Evolutionary conservation across 2,113 vertebrate genomes (phyloP), one percentile per base, ranked within the genome.

Genomic region (Grammomys surdaster): DNA sequence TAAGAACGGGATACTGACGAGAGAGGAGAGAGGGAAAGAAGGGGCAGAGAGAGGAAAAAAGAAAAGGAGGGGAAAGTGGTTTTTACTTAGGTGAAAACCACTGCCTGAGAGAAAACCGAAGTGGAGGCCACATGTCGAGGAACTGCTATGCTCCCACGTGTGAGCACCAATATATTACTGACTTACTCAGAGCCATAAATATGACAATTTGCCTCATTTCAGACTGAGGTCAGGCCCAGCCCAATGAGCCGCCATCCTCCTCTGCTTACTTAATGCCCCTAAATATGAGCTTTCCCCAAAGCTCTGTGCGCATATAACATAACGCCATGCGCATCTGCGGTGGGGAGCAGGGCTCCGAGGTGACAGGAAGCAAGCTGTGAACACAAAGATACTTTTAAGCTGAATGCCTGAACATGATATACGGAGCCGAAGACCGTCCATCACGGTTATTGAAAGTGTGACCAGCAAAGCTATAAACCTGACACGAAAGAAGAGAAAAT

Each of bases 161-260:
- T 97, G 98, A 96, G 98, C 89, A 65, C 97, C 98, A 97, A 98
- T 11, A 80, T 98, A 98, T 98, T 98, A 98, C 97, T 97, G 98
- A 98, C 97, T 98, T 96, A 97, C 93, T 95, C 96, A 87, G 98
- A 98, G 97, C 98, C 98, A 98, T 98, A 98, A 98, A 98, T 98
- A 98, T 98, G 98, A 98, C 98, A 98, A 95, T 96, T 93, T 98
- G 98, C 98, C 98, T 98, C 97, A 97, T 98, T 98, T 98, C 98
- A 97, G 95, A 98, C 98, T 87, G 91, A 98, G 43, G 92, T 97
- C 97, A 98, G 97, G 95, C 98, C 98, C 97, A 88, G 97, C 97
- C 97, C 97, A 96, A 98, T 26, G 97, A 98, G 46, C 75, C 96
- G 72, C 90, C 43, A 0, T 93, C 97, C 54, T 94, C 96, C 8